phyloP scores from a whole-genome alignment of 92 coral and sea anemone species.

The Zoanthus gigantus region DNA sequence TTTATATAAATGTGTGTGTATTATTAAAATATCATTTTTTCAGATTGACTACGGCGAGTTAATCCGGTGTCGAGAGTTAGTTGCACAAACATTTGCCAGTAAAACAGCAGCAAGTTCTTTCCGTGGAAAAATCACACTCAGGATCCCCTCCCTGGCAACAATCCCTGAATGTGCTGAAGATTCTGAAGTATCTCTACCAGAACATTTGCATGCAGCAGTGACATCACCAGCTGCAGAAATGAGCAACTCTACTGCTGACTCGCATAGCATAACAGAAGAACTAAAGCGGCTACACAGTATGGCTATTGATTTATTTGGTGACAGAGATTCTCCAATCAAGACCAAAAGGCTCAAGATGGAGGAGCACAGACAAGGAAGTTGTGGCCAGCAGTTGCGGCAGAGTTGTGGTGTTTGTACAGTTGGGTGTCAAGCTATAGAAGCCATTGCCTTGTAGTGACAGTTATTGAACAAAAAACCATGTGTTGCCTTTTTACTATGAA shows the following conservation, averaged over 20 bases:
- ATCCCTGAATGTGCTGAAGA: constrained; percentile 74
- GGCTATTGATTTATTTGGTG: constrained; percentile 68
- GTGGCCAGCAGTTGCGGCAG: constrained; percentile 66
- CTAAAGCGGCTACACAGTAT: constrained; percentile 73
- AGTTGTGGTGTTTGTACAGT: constrained; percentile 66
- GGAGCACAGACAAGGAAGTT: constrained; percentile 58
- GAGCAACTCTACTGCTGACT: constrained; percentile 52
- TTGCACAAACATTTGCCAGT: constrained; percentile 50
- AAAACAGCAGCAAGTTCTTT: constrained; percentile 20
- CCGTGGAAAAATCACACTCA: constrained; percentile 34
- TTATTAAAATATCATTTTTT: neutral
- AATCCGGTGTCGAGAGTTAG: constrained; percentile 70
- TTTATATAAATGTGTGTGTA: neutral
- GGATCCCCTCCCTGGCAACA: constrained; percentile 64
- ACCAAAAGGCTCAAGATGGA: constrained; percentile 63
- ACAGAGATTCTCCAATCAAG: constrained; percentile 61
- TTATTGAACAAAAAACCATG: constrained; percentile 70
- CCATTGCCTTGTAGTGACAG: constrained; percentile 80
- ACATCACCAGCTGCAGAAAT: constrained; percentile 44
- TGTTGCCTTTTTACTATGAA: constrained; percentile 57
- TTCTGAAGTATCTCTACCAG: constrained; percentile 58
- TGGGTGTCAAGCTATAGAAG: constrained; percentile 74
- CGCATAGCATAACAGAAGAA: constrained; percentile 66
- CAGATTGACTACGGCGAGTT: constrained; percentile 70
- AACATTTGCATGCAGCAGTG: constrained; percentile 66